These are phyloP conservation scores for Grapholita molesta DNA, from an alignment of 1,140 invertebrate genomes.

Conservation along the genomic window DNA sequence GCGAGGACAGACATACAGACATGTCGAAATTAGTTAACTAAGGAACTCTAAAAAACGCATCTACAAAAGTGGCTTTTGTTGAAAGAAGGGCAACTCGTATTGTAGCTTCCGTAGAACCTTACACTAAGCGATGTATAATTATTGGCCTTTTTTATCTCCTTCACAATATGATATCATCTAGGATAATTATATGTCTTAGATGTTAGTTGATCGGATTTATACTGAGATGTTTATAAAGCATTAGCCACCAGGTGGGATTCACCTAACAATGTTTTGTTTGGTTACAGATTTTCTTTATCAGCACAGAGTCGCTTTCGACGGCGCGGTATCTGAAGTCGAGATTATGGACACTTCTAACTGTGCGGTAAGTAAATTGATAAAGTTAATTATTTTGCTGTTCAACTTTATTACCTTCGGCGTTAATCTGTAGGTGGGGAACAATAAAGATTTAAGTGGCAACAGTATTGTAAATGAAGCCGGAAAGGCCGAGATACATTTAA, in stretches of 20 bases:
- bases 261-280: constrained; percentile 30
- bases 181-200: no score
- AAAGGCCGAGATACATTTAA: constrained; percentile 57
- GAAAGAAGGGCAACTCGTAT: no score
- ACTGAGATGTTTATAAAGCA: not conserved
- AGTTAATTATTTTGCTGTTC: not conserved
- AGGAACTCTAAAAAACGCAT: no score
- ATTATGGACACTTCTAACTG: constrained; percentile 90
- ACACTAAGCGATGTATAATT: no score
- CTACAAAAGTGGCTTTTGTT: no score
- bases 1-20: no score
- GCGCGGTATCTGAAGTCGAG: constrained; percentile 88
- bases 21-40: no score
- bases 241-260: not conserved
- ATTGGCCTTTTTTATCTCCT: no score
- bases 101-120: no score
- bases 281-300: constrained; percentile 88
- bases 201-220: no score
- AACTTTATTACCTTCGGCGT: not conserved
- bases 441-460: constrained; percentile 17
- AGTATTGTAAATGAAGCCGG: constrained; percentile 45
- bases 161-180: no score
- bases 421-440: not conserved
- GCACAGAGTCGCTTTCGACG: constrained; percentile 88
- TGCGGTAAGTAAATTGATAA: constrained; percentile 80